Base-by-base conservation (phyloP, 1,140 invertebrate species). In the Papilio polyxenes region DNA sequence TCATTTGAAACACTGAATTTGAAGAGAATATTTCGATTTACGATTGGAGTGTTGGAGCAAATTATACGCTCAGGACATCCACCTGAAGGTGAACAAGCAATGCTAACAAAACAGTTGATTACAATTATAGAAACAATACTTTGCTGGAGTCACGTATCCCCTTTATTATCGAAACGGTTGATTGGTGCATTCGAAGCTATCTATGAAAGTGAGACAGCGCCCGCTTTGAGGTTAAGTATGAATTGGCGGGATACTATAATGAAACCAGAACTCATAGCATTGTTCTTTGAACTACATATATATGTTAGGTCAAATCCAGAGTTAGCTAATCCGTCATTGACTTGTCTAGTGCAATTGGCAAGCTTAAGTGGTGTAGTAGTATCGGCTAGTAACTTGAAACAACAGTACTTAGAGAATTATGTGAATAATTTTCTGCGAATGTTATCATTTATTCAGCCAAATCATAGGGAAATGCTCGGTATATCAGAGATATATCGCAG, bases 261-360 rank as follows among this genome's bases (percentile, higher is more conserved):
- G 69, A 96, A 98, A 89, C 96, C 97, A 40, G 95, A 95, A 82
- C 93, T 98, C 11, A 90, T 98, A 77, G 95, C 97, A 62, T 89
- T 98, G 51, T 97, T 98, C 92, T 98, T 98, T 90, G 96, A 97
- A 94, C 95, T 98, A 77, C 97, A 98, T 92, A 96, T 97, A 95
- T 97, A 98, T 95, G 96, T 98, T 11, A 95, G 98, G 62, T 95
- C 96, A 48, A 96, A 97, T 88, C 96, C 96, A 13, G 96, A 97
- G 65, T 94, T 98, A 84, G 95, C 96, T 56, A 97, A 97, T 92
- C 96, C 97, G 85, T 96, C 97, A 11, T 91, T 98, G 23, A 97
- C 96, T 81, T 98, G 98, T 94, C 94, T 98, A 37, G 96, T 97
- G 13, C 98, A 98, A 89, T 94, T 98, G 53, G 93, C 93, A 10